A percentile compares a stretch with the other conserved stretches of the same genome.
These are phyloP conservation scores for Triops cancriformis DNA, from an alignment of 1,140 invertebrate species.

Conservation along the genomic window DNA sequence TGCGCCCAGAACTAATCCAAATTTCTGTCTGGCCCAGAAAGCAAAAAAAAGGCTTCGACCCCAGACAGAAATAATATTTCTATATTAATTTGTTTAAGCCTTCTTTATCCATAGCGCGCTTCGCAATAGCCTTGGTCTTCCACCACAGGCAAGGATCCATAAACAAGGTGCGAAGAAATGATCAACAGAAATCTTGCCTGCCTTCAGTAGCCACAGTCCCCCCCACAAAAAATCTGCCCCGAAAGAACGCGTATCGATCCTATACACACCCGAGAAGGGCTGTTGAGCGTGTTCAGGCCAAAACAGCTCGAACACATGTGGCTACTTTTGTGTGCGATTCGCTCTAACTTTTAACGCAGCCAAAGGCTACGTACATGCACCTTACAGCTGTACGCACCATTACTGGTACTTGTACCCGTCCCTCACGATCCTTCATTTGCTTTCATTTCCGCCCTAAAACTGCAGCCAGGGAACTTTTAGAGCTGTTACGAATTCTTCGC, in stretches of 20 bases:
- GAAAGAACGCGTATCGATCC: not conserved
- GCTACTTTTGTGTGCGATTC: not conserved
- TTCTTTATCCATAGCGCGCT: not conserved
- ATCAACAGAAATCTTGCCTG: not conserved
- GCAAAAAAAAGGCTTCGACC: not conserved
- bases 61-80: not conserved
- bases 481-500: not conserved
- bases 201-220: not conserved
- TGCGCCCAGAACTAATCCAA: not conserved
- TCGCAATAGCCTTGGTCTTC: not conserved
- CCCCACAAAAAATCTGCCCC: not conserved
- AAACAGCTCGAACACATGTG: not conserved
- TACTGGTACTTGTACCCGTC: not conserved
- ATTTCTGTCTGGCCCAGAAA: not conserved
- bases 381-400: not conserved
- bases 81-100: not conserved
- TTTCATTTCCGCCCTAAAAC: not conserved
- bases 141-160: not conserved
- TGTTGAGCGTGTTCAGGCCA: not conserved
- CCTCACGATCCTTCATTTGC: not conserved
- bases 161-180: conserved; percentile 1
- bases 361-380: not conserved
- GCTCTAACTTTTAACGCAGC: not conserved
- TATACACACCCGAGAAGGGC: not conserved
- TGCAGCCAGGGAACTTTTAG: not conserved